Base-by-base conservation (phyloP, 2,113 vertebrate genomes). In the Colius striatus region DNA sequence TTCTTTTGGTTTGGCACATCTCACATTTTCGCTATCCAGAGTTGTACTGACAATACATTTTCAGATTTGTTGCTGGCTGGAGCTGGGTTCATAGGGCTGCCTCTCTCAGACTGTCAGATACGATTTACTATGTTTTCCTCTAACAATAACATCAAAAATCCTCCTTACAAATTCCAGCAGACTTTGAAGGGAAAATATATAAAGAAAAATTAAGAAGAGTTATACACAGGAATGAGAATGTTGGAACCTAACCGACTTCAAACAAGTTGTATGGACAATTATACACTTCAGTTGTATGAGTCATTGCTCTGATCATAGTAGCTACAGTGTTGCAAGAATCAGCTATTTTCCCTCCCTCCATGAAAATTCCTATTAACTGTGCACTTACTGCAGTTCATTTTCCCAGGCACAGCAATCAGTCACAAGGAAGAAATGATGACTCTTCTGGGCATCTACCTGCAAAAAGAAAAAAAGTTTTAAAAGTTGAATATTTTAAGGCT, bases 211-310 rank as follows among this genome's bases (percentile, higher is more conserved):
- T 63, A 60, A 57, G 22, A 78, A 21, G 17, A 63, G 36, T 36
- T 85, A 51, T 41, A 80, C 13, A 51, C 13, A 68, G 21, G 58
- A 87, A 63, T 3, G n/a, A 89, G 32, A 90, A 32, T 21, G 16
- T 15, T 91, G 77, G 89, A 95, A 84, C 23, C 55, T 5, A 3
- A 23, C 29, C 89, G 76, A 84, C 65, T 92, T 94, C 71, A 93
- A 92, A 94, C 66, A 88, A 90, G 73, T 90, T 75, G 81, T 48
- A 71, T 36, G 20, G 65, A 74, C 68, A 87, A 89, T 84, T 87
- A 89, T 26, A 53, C 48, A 75, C n/a, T 72, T 89, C 57, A 91
- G 41, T 74, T 68, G 41, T 45, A 60, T 48, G 77, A 95, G 34
- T 73, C 75, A 94, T 11, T 94, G 72, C 81, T 91, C 78, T 41